Conservation (phyloP, 2,797 vertebrate genomes). For the Alectoris magna region DNA sequence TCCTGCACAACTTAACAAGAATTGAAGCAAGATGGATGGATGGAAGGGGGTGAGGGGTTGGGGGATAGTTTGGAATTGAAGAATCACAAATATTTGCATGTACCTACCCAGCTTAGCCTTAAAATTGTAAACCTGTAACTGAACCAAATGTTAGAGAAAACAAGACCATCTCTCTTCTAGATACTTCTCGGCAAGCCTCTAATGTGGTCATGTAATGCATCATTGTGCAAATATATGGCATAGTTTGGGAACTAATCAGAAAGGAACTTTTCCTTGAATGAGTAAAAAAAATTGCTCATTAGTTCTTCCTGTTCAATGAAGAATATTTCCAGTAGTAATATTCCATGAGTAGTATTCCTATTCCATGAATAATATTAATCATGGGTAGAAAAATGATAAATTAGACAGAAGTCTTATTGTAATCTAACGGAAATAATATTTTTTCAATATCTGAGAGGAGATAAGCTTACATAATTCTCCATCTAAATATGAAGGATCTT, state of each 20-base stretch:
- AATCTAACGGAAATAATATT: background rate
- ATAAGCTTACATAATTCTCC: background rate
- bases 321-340: too few relatives aligned
- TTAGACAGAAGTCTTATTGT: background rate
- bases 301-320: background rate
- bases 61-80: background rate
- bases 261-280: background rate
- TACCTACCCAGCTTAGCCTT: background rate
- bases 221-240: background rate
- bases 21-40: background rate
- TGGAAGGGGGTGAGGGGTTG: too few relatives aligned
- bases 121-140: background rate
- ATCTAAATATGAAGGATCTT: background rate
- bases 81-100: background rate
- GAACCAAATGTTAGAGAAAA: background rate
- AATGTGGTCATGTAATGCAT: background rate
- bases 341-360: background rate
- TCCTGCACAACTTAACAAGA: background rate
- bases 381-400: background rate
- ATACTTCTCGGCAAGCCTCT: background rate
- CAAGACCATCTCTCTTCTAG: background rate
- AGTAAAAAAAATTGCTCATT: background rate
- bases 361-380: slow-evolving; percentile 26
- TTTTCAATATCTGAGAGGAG: too few relatives aligned
- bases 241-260: background rate